phyloP scores from a whole-genome alignment of 2,797 vertebrate species.

The Synaphobranchus kaupii region DNA sequence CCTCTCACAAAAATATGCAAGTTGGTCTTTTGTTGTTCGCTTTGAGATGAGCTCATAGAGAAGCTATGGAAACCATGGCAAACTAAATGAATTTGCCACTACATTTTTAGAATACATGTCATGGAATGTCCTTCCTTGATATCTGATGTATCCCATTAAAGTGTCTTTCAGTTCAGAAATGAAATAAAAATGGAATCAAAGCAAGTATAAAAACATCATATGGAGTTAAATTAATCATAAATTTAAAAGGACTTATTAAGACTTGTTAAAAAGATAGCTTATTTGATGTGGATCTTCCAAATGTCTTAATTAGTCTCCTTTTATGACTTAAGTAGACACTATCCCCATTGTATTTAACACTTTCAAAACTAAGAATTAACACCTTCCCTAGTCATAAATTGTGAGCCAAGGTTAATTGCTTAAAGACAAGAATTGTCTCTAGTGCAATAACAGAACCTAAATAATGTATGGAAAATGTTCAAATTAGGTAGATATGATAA shows the following conservation, averaged over 20 bases:
- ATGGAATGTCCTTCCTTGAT: background rate
- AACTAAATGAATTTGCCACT: background rate
- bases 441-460: background rate
- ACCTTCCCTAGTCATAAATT: slow-evolving; percentile 63
- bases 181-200: background rate
- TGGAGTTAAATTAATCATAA: background rate
- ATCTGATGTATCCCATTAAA: background rate
- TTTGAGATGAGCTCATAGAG: background rate
- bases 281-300: slow-evolving; percentile 29
- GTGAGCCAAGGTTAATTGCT: slow-evolving; percentile 41
- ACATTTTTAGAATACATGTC: background rate
- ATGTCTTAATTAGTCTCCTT: slow-evolving; percentile 63
- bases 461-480: background rate
- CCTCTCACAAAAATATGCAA: slow-evolving; percentile 31
- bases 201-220: background rate
- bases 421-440: background rate
- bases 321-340: slow-evolving; percentile 70
- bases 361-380: slow-evolving; percentile 70
- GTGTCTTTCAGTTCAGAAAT: background rate
- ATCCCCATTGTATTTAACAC: slow-evolving; percentile 66
- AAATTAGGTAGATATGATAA: background rate
- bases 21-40: slow-evolving; percentile 38
- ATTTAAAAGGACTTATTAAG: background rate
- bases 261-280: background rate
- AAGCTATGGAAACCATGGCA: background rate